phyloP scores from a whole-genome alignment of 1,140 invertebrate genomes.

The Heliothis virescens region DNA sequence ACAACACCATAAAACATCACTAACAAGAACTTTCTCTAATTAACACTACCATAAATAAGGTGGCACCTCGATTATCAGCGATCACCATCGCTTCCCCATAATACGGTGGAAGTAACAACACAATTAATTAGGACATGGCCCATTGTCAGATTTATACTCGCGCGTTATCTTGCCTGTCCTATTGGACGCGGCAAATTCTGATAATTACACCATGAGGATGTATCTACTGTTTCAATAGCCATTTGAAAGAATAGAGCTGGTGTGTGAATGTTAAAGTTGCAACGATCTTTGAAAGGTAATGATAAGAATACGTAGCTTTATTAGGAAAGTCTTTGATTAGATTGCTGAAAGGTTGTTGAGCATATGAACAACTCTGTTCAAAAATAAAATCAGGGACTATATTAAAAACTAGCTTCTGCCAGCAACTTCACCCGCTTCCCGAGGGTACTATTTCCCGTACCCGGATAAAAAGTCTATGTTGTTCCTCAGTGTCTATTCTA shows the following conservation, averaged over 20 bases:
- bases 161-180: slow-evolving; percentile 52
- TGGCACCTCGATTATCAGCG: slow-evolving; percentile 22
- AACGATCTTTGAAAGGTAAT: not conserved
- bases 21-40: slow-evolving; percentile 9
- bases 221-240: slow-evolving; percentile 15
- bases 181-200: slow-evolving; percentile 55
- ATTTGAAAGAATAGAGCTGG: not conserved
- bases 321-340: no score
- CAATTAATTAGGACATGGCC: slow-evolving; percentile 66
- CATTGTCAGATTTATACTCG: slow-evolving; percentile 56
- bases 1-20: slow-evolving; percentile 2
- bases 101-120: slow-evolving; percentile 55
- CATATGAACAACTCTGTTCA: no score
- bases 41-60: slow-evolving; percentile 17
- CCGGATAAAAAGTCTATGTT: no score
- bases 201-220: slow-evolving; percentile 50
- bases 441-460: no score
- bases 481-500: no score
- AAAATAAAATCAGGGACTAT: no score
- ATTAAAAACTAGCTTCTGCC: no score
- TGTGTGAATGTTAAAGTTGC: not conserved
- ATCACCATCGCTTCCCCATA: slow-evolving; percentile 52
- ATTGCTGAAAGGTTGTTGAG: no score
- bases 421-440: no score
- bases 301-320: not conserved